Evolutionary conservation across 2,113 vertebrate species (phyloP).

Genomic region (Empidonax traillii): DNA sequence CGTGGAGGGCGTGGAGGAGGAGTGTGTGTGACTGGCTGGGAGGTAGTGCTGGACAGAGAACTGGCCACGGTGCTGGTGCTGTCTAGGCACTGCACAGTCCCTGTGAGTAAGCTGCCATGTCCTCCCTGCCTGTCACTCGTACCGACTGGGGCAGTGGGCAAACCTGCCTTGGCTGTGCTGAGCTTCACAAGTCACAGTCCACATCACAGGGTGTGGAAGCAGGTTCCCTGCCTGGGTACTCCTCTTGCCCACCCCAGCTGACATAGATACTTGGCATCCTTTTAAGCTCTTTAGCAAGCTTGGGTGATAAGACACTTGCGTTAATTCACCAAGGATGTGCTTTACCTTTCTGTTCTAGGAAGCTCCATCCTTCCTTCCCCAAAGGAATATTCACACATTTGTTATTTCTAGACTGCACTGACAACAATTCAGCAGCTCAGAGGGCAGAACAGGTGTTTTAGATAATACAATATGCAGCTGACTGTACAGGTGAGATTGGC

Average conservation of each 20-base stretch:
- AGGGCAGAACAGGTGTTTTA: neutral
- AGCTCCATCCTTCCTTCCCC: neutral
- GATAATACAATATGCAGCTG: neutral
- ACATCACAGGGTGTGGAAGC: neutral
- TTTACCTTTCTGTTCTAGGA: neutral
- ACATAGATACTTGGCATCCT: neutral
- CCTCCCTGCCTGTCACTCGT: fast-evolving
- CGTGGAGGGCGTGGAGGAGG: neutral
- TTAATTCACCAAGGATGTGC: neutral
- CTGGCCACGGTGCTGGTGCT: neutral
- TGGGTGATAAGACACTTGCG: neutral
- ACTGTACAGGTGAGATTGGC: neutral
- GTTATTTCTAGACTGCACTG: neutral
- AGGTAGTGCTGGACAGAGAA: neutral
- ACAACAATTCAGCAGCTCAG: neutral
- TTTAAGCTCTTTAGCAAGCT: neutral
- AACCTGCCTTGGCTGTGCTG: neutral
- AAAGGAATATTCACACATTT: neutral
- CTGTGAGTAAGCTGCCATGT: neutral
- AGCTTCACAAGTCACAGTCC: neutral
- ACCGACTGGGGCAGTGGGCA: neutral
- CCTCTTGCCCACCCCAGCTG: neutral
- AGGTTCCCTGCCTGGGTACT: neutral
- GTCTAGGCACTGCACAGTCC: neutral
- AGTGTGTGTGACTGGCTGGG: neutral